These are phyloP conservation scores for Laticauda colubrina DNA, from an alignment of 2,113 vertebrate genomes.

Conservation along the genomic window DNA sequence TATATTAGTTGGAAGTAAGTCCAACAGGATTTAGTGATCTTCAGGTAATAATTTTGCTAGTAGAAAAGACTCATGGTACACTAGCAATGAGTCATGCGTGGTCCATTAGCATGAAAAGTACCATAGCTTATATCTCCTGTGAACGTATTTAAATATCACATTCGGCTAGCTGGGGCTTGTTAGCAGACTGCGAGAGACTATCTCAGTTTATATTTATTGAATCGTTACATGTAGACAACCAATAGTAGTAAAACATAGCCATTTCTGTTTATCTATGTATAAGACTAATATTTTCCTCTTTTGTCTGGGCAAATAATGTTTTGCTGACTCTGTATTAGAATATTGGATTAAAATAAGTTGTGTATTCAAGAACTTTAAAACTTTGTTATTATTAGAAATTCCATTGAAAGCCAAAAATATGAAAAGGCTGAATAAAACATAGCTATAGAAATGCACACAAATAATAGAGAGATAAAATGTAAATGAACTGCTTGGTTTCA, in stretches of 20 bases:
- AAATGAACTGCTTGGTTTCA: conserved; percentile 26
- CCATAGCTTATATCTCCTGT: background rate
- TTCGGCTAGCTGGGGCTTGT: background rate
- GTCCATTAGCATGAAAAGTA: background rate
- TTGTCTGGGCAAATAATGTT: conserved; percentile 19
- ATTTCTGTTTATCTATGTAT: conserved; percentile 11
- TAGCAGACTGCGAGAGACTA: background rate
- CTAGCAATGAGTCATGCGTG: background rate
- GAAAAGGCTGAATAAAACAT: conserved; percentile 14
- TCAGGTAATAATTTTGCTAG: background rate
- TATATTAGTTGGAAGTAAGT: background rate
- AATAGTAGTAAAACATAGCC: background rate
- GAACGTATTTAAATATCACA: background rate
- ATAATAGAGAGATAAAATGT: background rate
- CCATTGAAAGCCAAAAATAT: background rate
- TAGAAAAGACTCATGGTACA: background rate
- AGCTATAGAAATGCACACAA: background rate
- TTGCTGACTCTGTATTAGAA: conserved; percentile 6
- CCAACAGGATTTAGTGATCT: background rate
- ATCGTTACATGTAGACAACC: background rate
- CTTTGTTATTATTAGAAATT: background rate
- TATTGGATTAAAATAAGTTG: conserved; percentile 14
- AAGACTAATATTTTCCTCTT: conserved; percentile 1
- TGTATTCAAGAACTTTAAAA: background rate
- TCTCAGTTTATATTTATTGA: background rate